Percentiles rank a stretch among this genome's conserved stretches.
These are phyloP conservation scores for Ochotona curzoniae DNA, from an alignment of 2,113 vertebrate genomes.

Conservation along the genomic window DNA sequence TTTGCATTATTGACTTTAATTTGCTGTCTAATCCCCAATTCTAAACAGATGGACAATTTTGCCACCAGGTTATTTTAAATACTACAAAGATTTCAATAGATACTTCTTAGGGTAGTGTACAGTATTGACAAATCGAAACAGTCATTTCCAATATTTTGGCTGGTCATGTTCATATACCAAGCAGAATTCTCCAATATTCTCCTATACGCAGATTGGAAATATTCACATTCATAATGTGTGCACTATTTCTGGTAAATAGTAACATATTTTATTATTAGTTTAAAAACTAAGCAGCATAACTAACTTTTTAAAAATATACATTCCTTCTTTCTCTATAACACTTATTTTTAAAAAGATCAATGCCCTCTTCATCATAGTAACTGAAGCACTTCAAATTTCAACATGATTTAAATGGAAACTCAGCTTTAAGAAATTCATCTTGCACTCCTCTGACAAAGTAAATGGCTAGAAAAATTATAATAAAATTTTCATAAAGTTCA, in stretches of 20 bases:
- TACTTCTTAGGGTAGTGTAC: not conserved
- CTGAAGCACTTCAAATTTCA: conserved; percentile 40
- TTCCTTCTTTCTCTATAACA: not conserved
- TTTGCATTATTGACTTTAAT: not conserved
- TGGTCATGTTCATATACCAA: not conserved
- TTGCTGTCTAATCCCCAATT: not conserved
- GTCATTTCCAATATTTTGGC: not conserved
- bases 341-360: not conserved
- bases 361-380: not conserved
- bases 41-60: not conserved
- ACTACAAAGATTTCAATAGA: not conserved
- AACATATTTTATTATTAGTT: no score
- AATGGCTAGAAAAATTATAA: conserved; percentile 81
- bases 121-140: not conserved
- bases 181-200: not conserved
- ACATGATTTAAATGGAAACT: conserved; percentile 38
- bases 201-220: not conserved
- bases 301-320: not conserved
- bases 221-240: not conserved
- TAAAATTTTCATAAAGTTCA: conserved; percentile 83
- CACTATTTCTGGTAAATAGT: no score
- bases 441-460: conserved; percentile 70
- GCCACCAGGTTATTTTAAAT: not conserved
- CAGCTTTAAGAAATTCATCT: conserved; percentile 67
- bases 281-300: not conserved